phyloP scores from a whole-genome alignment of 2,113 vertebrate species.

The Bucco capensis region DNA sequence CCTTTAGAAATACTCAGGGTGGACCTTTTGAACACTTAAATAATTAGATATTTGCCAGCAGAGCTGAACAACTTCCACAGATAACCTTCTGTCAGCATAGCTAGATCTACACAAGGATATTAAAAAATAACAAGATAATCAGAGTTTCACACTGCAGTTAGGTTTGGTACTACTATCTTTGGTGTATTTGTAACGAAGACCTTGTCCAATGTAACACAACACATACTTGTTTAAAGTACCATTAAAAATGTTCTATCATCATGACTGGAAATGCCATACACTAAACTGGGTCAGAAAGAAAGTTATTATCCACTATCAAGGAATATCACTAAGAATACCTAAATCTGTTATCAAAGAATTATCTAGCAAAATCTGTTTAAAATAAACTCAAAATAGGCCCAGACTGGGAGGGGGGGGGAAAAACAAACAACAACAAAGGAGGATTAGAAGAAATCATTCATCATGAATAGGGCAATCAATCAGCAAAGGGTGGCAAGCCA shows the following conservation, averaged over 20 bases:
- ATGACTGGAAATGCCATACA: background rate
- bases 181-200: background rate
- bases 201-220: background rate
- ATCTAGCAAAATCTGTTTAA: background rate
- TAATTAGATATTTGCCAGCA: background rate
- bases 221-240: background rate
- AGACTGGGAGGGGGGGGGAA: rapidly evolving
- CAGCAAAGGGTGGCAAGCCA: background rate
- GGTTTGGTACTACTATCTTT: background rate
- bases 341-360: background rate
- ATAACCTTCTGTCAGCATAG: background rate
- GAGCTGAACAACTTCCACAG: background rate
- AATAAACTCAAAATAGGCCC: background rate
- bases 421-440: background rate
- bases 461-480: background rate
- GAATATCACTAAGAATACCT: background rate
- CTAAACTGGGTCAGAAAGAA: background rate
- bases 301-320: background rate
- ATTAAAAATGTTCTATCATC: background rate
- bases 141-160: rapidly evolving
- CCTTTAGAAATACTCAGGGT: background rate
- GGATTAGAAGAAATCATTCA: background rate
- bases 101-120: background rate
- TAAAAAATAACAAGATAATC: background rate
- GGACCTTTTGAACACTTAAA: background rate